Percentiles rank a stretch among this genome's conserved stretches.
phyloP scores from a whole-genome alignment of 2,888 invertebrate genomes.

The Acleris literana region DNA sequence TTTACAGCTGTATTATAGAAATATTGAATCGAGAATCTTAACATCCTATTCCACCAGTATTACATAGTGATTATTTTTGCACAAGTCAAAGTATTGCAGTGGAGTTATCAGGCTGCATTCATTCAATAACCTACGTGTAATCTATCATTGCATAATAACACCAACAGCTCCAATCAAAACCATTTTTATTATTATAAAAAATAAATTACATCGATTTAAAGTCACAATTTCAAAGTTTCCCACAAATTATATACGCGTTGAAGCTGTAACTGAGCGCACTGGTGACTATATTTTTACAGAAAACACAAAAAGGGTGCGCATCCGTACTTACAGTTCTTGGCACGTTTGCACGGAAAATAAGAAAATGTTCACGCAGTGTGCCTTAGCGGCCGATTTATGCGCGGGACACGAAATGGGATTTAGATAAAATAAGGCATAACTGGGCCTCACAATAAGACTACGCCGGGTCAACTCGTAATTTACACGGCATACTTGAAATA shows the following conservation, averaged over 20 bases:
- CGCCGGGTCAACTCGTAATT: constrained; percentile 57
- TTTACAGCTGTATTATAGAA: constrained; percentile 1
- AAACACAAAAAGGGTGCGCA: constrained; percentile 42
- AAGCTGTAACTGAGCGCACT: not conserved
- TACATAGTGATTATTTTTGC: no score
- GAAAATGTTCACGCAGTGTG: constrained; percentile 79
- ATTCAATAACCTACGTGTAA: no score
- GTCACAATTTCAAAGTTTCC: no score
- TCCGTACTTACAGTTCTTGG: constrained; percentile 77
- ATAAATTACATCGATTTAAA: no score
- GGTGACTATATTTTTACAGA: constrained; percentile 31
- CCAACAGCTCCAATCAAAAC: no score
- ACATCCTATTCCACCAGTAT: no score
- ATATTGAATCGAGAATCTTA: not conserved
- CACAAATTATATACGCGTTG: no score
- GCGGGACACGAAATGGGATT: constrained; percentile 80
- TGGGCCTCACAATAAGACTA: constrained; percentile 56
- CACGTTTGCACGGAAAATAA: constrained; percentile 79
- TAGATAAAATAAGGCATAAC: constrained; percentile 76
- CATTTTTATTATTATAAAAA: no score
- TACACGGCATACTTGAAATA: constrained; percentile 58
- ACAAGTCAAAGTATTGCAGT: no score
- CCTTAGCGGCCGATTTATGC: constrained; percentile 78
- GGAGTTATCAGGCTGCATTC: no score
- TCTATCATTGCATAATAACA: no score